Conservation (phyloP, 2,888 invertebrate species). For the Marronus borbonicus region DNA sequence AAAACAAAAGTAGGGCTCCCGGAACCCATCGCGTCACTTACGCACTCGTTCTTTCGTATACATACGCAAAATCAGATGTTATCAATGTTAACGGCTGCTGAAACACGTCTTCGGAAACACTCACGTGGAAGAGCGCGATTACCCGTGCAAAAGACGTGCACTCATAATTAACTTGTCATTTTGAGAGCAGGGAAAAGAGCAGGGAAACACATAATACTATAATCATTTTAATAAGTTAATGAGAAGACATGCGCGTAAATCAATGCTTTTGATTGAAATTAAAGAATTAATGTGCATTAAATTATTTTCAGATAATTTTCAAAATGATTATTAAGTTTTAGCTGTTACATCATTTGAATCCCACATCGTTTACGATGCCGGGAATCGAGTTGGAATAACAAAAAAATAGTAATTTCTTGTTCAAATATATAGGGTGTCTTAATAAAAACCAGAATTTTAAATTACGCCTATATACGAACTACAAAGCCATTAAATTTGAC, state of each 20-base stretch:
- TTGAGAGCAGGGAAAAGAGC: slow-evolving; percentile 8
- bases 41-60: slow-evolving; percentile 10
- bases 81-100: slow-evolving; percentile 52
- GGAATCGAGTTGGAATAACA: too few species aligned
- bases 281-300: slow-evolving; percentile 23
- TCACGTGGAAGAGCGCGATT: slow-evolving; percentile 35
- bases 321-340: not conserved
- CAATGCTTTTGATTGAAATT: slow-evolving; percentile 23
- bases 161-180: slow-evolving; percentile 44
- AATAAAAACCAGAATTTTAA: too few species aligned
- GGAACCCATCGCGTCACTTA: slow-evolving; percentile 5
- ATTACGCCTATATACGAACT: too few species aligned
- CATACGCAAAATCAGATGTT: slow-evolving; percentile 47
- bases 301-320: not conserved
- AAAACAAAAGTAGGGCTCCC: slow-evolving; percentile 41
- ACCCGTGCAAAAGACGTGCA: slow-evolving; percentile 29
- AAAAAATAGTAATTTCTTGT: too few species aligned
- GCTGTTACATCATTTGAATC: not conserved
- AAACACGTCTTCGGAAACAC: slow-evolving; percentile 41
- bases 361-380: too few species aligned
- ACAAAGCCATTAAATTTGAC: too few species aligned
- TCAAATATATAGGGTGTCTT: too few species aligned
- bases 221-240: slow-evolving; percentile 44
- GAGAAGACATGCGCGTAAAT: slow-evolving; percentile 8
- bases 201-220: slow-evolving; percentile 31